Evolutionary conservation across 2,797 vertebrate species (phyloP).

Genomic region (Rhynchotus rufescens): DNA sequence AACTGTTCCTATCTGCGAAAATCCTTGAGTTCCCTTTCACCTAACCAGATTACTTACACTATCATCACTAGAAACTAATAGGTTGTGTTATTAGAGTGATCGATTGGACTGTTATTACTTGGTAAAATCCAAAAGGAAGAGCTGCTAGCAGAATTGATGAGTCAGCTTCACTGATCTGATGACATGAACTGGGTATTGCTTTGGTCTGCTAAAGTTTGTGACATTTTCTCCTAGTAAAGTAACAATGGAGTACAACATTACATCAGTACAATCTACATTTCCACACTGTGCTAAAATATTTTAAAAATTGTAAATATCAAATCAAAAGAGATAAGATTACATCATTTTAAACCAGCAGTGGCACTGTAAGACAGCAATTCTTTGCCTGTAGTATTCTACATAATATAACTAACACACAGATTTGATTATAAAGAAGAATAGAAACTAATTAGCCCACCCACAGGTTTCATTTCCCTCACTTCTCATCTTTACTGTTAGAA

Average conservation of each 20-base stretch:
- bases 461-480: background rate
- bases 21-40: slow-evolving; percentile 80
- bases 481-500: slow-evolving; percentile 17
- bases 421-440: background rate
- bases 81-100: slow-evolving; percentile 83
- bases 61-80: slow-evolving; percentile 83
- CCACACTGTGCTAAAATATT: background rate
- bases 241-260: slow-evolving; percentile 69
- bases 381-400: too few relatives aligned
- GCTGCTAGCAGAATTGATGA: slow-evolving; percentile 78
- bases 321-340: background rate
- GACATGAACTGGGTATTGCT: slow-evolving; percentile 76
- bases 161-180: slow-evolving; percentile 83
- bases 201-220: slow-evolving; percentile 82
- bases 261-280: slow-evolving; percentile 57
- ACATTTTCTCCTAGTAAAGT: slow-evolving; percentile 84
- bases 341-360: background rate
- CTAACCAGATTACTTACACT: slow-evolving; percentile 81
- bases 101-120: slow-evolving; percentile 83
- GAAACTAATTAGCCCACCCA: background rate
- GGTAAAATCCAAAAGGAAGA: slow-evolving; percentile 79
- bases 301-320: background rate
- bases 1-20: slow-evolving; percentile 80
- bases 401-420: background rate
- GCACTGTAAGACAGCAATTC: too few relatives aligned